These are phyloP conservation scores for Batillaria attramentaria DNA, from an alignment of 1,140 invertebrate species.

Conservation along the genomic window DNA sequence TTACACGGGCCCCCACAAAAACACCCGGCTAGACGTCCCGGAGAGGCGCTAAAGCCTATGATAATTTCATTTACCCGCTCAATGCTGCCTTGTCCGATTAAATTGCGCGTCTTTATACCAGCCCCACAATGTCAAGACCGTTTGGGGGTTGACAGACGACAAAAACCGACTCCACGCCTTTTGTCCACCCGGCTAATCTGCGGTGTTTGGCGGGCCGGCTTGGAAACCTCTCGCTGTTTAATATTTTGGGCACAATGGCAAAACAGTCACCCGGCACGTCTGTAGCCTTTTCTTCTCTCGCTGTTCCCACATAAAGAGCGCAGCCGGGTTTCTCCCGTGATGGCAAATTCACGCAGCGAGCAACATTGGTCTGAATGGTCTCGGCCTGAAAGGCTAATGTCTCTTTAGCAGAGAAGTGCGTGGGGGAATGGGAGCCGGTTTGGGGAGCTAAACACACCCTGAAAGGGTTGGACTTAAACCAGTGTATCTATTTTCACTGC, in stretches of 20 bases:
- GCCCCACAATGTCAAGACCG: neutral
- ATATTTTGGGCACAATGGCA: constrained; percentile 11
- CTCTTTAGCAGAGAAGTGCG: neutral
- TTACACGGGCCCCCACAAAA: too few relatives aligned
- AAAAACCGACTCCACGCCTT: neutral
- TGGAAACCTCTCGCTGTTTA: constrained; percentile 17
- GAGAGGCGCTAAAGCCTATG: constrained; percentile 12
- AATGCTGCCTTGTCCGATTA: neutral
- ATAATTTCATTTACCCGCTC: constrained; percentile 31
- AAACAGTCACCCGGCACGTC: neutral
- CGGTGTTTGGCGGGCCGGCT: constrained; percentile 7
- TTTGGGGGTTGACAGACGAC: constrained; percentile 25
- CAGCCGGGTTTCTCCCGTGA: neutral
- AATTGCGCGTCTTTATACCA: neutral
- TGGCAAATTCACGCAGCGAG: neutral
- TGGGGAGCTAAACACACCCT: too few relatives aligned
- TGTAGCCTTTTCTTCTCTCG: neutral
- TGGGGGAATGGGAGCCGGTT: neutral
- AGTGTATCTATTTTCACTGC: too few relatives aligned
- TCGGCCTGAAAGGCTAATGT: constrained; percentile 17
- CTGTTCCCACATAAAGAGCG: constrained; percentile 7
- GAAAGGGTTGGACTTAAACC: too few relatives aligned
- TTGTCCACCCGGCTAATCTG: constrained; percentile 11
- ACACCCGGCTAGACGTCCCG: too few relatives aligned
- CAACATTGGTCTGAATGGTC: neutral